These are phyloP conservation scores for Myotis pilosus DNA, from an alignment of 2,797 vertebrate species.

Conservation along the genomic window DNA sequence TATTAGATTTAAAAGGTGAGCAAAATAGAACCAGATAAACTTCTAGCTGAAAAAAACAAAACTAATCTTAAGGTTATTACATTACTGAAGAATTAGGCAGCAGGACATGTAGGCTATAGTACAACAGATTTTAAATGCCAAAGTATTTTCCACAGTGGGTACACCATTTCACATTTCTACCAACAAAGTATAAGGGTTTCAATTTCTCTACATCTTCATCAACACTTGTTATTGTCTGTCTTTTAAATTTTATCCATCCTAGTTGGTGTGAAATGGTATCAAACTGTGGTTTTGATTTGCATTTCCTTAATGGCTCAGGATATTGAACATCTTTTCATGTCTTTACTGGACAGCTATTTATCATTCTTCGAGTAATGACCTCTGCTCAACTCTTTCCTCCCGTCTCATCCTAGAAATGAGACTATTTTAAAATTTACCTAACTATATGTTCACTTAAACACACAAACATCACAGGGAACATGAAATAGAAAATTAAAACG, in stretches of 20 bases:
- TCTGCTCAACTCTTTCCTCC: background rate
- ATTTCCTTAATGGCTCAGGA: background rate
- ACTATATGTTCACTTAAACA: slow-evolving; percentile 25
- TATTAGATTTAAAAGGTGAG: background rate
- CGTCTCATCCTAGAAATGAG: background rate
- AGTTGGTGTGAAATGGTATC: background rate
- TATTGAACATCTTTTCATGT: background rate
- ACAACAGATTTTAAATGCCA: background rate
- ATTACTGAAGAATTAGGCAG: slow-evolving; percentile 8
- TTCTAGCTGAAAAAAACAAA: background rate
- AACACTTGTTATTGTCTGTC: background rate
- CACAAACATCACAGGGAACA: background rate
- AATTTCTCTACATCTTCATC: background rate
- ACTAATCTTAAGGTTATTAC: background rate
- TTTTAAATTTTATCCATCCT: background rate
- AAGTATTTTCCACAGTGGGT: background rate
- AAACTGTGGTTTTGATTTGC: background rate
- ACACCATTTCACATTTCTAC: background rate
- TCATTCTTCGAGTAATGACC: background rate
- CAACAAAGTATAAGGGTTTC: background rate
- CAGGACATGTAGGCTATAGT: background rate
- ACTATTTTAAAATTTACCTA: slow-evolving; percentile 41
- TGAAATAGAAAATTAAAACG: slow-evolving; percentile 18
- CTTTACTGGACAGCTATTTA: background rate
- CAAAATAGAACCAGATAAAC: slow-evolving; percentile 16